Base-by-base conservation (phyloP, 2,888 invertebrate genomes). In the Steinernema carpocapsae region DNA sequence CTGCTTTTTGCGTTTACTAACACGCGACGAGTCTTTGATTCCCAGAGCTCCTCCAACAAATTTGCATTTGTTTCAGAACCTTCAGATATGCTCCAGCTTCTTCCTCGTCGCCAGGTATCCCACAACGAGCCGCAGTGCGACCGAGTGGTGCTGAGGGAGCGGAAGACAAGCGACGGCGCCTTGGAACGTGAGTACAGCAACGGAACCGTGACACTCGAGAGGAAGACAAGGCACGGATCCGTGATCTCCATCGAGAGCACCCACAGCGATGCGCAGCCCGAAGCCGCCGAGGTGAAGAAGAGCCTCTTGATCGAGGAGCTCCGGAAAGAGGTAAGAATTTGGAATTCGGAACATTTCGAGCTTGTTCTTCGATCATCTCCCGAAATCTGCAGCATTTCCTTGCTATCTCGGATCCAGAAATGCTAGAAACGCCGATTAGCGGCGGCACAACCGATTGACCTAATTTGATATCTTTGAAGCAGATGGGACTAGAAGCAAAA, bases 231-330 rank as follows among this genome's bases (percentile, higher is more conserved):
- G 19, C 70, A 74, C 56, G 74, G 74, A 0, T 74, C 74, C 26
- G 74, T 74, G 17, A 74, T 74, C 43, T 74, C 74, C 14, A 70
- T 74, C 12, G 74, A 74, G 37, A 24, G 17, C 19, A 52, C 22
- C 6, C 12, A 12, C 24, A 22, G 24, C 1, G 74, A 74, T 0
- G 19, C 48, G 42, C 46, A 70, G 19, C 71, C 64, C n/a, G 37
- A 64, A 19, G 74, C 59, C 19, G 43, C 74, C 1, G 74, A 74
- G 29, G 24, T 74, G 37, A 77, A 77, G 46, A 84, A 83, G 72
- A 73, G 72, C 51, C 72, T 77, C n/a, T 72, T 84, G 19, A 76
- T 84, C 70, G 73, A 76, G 10, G 80, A 79, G 59, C 77, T 83
- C 22, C 83, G 83, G 72, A 79, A 72, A 73, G 80, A 82, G 77